These are phyloP conservation scores for Brotula barbata DNA, from an alignment of 2,797 vertebrate genomes.

Conservation along the genomic window DNA sequence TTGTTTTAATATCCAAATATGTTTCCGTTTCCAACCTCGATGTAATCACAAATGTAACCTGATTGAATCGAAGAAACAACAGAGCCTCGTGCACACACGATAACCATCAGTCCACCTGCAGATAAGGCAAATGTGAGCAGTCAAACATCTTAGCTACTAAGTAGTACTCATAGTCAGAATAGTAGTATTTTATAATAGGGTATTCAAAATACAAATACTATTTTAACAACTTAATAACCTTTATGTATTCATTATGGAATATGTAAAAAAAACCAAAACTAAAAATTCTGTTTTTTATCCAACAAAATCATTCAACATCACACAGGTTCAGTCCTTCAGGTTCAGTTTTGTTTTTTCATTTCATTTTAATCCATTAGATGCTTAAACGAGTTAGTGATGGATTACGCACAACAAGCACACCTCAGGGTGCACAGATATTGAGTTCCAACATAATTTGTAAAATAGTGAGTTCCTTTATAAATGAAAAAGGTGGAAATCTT, in stretches of 20 bases:
- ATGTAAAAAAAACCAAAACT: background rate
- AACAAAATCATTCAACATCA: background rate
- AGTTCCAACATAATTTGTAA: background rate
- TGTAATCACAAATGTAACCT: constrained; percentile 68
- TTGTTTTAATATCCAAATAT: constrained; percentile 78
- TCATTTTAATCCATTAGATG: too few species aligned
- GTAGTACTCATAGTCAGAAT: background rate
- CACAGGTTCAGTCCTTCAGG: too few species aligned
- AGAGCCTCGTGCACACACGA: constrained; percentile 44
- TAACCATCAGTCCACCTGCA: constrained; percentile 33
- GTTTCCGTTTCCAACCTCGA: constrained; percentile 60
- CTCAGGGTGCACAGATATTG: background rate
- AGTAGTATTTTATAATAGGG: constrained; percentile 2
- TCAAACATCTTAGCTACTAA: background rate
- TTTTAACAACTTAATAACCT: too few species aligned
- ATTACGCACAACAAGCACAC: constrained; percentile 5
- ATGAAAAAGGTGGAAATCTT: background rate
- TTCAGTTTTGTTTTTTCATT: too few species aligned
- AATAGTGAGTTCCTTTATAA: background rate
- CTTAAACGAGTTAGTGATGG: background rate
- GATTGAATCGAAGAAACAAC: constrained; percentile 51
- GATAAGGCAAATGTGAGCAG: constrained; percentile 6
- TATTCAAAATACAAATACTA: background rate
- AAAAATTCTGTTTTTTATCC: background rate
- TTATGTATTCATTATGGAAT: background rate